Percentiles rank a stretch among this genome's conserved stretches.
These are phyloP conservation scores for Entomobrya multifasciata DNA, from an alignment of 2,888 invertebrate species.

Conservation along the genomic window DNA sequence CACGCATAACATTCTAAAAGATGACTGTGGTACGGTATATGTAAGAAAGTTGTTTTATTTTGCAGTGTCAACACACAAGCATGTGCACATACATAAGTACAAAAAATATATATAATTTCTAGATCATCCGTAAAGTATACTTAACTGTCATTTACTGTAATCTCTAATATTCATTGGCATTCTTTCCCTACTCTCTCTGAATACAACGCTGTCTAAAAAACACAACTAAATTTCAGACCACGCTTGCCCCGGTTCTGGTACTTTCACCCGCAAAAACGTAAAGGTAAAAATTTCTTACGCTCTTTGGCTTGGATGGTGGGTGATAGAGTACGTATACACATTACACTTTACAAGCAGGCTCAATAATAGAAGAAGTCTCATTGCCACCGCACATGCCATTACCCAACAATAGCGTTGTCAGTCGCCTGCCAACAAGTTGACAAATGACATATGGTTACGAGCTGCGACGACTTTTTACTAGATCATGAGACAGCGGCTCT, in stretches of 20 bases:
- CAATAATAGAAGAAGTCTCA: slow-evolving; percentile 17
- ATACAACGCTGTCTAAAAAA: not conserved
- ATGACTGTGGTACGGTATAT: too few relatives aligned
- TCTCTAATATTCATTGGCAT: not conserved
- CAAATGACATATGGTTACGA: slow-evolving; percentile 66
- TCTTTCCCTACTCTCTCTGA: not conserved
- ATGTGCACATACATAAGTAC: not conserved
- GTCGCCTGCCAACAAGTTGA: slow-evolving; percentile 71
- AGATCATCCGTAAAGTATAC: slow-evolving; percentile 23
- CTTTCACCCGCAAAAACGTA: not conserved
- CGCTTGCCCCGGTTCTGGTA: not conserved
- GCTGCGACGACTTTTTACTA: slow-evolving; percentile 30
- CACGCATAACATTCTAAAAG: too few relatives aligned
- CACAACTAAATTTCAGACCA: too few relatives aligned
- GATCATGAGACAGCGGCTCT: slow-evolving; percentile 32
- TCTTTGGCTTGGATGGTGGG: too few relatives aligned
- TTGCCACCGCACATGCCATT: slow-evolving; percentile 46
- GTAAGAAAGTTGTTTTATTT: too few relatives aligned
- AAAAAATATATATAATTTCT: not conserved
- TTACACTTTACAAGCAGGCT: not conserved
- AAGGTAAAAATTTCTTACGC: not conserved
- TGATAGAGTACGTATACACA: too few relatives aligned
- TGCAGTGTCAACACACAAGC: too few relatives aligned
- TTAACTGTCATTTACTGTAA: slow-evolving; percentile 20
- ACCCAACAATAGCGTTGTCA: slow-evolving; percentile 57